Base-by-base conservation (phyloP, 1,140 invertebrate species). In the Aphelinus certus region DNA sequence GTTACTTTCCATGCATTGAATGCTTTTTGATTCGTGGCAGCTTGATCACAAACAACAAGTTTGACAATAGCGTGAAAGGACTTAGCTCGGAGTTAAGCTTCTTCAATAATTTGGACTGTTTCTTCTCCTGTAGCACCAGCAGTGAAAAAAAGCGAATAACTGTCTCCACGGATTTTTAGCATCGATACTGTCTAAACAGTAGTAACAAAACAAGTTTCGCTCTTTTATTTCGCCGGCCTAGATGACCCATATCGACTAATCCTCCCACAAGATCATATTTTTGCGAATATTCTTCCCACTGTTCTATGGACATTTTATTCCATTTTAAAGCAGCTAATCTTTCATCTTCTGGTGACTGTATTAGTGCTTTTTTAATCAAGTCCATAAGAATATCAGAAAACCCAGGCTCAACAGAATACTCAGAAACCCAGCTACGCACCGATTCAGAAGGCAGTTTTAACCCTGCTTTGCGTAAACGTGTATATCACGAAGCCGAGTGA, bases 251-350 rank as follows among this genome's bases (percentile, higher is more conserved):
- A 73, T 78, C 77, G n/a, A 76, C 70, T 7, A 79, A 75, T 1
- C 78, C 80, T 71, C 79, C 76, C 4, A 81, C 73, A 6, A 42
- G 65, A 66, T 79, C 77, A 7, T 61, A 78, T 53, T 77, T 77
- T 6, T 51, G 7, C 0, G 75, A 79, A 74, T 78, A 80, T 67
- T 81, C 77, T 70, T 81, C 76, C 51, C 66, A 78, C n/a, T 10
- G 3, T 47, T 77, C 73, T 1, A 77, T 77, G 1, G 56, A 43
- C 68, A 79, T 77, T 75, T 81, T 76, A 60, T 80, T 75, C 55
- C 62, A 80, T 64, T 79, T 77, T 51, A 78, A 63, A 7, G 69
- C 65, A 43, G 74, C 78, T 5, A 78, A 42, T 65, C 75, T 58
- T n/a, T 81, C 56, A 4, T 76, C 72, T 2, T 7, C 1, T 0